Conservation (phyloP, 2,113 vertebrate species). For the Phasianus colchicus region DNA sequence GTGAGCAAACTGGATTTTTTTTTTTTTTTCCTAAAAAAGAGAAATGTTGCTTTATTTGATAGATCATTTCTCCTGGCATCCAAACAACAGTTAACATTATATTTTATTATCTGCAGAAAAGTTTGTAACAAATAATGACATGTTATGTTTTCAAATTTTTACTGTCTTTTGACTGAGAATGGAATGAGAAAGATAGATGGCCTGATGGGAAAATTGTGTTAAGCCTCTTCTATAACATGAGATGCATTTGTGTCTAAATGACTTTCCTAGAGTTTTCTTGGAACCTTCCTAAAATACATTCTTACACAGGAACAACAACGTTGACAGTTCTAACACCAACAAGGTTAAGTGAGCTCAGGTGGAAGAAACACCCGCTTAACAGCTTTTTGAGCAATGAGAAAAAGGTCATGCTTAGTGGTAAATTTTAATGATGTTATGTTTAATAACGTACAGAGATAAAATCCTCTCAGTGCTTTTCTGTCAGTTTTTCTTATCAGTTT, state of each 20-base stretch:
- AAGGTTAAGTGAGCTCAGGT: background rate
- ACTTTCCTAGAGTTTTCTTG: background rate
- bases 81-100: fast-evolving
- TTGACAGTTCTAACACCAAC: background rate
- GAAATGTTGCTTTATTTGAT: background rate
- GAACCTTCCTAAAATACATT: background rate
- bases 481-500: background rate
- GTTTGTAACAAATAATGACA: background rate
- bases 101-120: background rate
- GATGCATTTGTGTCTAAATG: background rate
- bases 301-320: background rate
- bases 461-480: background rate
- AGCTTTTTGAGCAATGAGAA: background rate
- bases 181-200: background rate
- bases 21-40: background rate
- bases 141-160: background rate
- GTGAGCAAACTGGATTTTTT: background rate
- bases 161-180: background rate
- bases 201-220: background rate
- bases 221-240: background rate
- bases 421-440: background rate
- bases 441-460: background rate
- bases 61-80: background rate
- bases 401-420: background rate
- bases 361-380: background rate